Evolutionary conservation across 2,113 vertebrate species (phyloP).

Genomic region (Hemichromis elongatus): DNA sequence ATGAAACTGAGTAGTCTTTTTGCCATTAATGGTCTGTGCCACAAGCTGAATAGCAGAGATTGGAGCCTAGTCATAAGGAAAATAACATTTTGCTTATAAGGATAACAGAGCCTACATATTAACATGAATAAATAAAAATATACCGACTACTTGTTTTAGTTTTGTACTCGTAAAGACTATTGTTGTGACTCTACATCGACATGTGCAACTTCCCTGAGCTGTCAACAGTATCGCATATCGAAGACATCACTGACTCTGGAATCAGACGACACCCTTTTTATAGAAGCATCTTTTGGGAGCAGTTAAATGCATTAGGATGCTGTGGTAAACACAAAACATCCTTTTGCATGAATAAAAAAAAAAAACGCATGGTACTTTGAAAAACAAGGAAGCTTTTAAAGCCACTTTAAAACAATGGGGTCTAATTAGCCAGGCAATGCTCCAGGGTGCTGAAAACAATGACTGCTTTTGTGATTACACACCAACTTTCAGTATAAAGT

Average conservation of each 20-base stretch:
- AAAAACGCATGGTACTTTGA: constrained; percentile 44
- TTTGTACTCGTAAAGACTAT: constrained; percentile 14
- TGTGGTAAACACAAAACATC: constrained; percentile 66
- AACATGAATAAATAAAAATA: background rate
- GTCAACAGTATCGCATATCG: constrained; percentile 41
- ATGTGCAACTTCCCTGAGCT: constrained; percentile 37
- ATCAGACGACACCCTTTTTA: constrained; percentile 58
- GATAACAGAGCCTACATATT: background rate
- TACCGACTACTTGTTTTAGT: background rate
- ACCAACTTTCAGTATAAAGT: constrained; percentile 41
- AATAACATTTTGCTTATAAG: background rate
- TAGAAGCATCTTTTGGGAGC: constrained; percentile 58
- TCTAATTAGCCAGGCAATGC: constrained; percentile 70
- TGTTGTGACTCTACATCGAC: constrained; percentile 10
- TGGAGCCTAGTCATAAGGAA: background rate
- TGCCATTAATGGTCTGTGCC: background rate
- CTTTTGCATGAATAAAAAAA: constrained; percentile 60
- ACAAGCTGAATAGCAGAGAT: background rate
- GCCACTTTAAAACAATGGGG: constrained; percentile 68
- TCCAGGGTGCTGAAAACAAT: constrained; percentile 62
- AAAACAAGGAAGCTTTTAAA: constrained; percentile 71
- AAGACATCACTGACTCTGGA: constrained; percentile 37
- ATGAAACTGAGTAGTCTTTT: background rate
- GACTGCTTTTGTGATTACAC: constrained; percentile 62
- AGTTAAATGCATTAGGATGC: constrained; percentile 68